These are phyloP conservation scores for Notoglanidium macrostoma DNA, from an alignment of 2,797 vertebrate species.

Conservation along the genomic window DNA sequence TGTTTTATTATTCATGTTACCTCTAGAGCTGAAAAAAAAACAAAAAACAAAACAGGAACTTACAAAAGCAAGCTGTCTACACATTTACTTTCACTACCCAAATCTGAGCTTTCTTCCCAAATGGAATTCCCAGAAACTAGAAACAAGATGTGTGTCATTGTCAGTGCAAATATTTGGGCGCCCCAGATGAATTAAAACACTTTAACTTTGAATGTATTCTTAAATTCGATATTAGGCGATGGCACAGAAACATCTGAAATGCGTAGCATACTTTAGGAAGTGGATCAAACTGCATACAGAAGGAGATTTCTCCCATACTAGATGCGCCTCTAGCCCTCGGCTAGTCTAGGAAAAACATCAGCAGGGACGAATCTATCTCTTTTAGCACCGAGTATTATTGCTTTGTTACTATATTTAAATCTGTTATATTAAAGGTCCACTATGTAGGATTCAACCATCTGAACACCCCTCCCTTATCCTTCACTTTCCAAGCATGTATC, in stretches of 20 bases:
- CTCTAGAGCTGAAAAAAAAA: slow-evolving; percentile 26
- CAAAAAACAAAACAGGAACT: slow-evolving; percentile 18
- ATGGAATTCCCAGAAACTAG: slow-evolving; percentile 4
- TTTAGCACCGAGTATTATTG: too few species aligned
- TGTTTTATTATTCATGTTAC: slow-evolving; percentile 47
- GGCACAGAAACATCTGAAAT: slow-evolving; percentile 15
- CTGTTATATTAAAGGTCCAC: background rate
- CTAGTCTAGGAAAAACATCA: background rate
- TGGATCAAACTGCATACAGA: slow-evolving; percentile 19
- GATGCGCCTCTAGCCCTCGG: background rate
- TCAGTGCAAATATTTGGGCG: background rate
- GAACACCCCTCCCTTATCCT: too few species aligned
- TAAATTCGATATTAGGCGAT: background rate
- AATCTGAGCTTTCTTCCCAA: slow-evolving; percentile 13
- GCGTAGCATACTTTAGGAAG: background rate
- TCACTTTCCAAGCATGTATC: too few species aligned
- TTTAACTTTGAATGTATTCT: slow-evolving; percentile 2
- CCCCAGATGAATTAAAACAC: slow-evolving; percentile 6
- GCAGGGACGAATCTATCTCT: background rate
- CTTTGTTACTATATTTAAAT: background rate
- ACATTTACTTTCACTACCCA: slow-evolving; percentile 35
- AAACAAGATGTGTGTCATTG: background rate
- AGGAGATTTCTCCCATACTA: background rate
- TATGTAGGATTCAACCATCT: too few species aligned
- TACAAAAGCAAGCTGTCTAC: slow-evolving; percentile 32